Conservation (phyloP, 2,888 invertebrate species). For the Orthonychiurus folsomi region DNA sequence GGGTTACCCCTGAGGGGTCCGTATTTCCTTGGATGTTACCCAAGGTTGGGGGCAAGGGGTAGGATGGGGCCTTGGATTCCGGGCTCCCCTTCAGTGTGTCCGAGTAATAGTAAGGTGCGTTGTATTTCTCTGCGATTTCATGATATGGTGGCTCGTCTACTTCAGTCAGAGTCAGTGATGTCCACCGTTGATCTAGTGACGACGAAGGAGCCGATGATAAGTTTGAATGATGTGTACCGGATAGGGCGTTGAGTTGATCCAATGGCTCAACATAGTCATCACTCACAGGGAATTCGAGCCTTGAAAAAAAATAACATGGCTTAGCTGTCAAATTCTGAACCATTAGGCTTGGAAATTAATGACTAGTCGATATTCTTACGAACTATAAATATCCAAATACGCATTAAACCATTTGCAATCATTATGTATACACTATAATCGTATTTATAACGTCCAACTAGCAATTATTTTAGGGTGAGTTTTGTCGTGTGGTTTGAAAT, state of each 20-base stretch:
- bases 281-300: slow-evolving; percentile 49
- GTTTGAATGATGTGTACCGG: slow-evolving; percentile 15
- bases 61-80: slow-evolving; percentile 6
- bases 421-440: too few relatives aligned
- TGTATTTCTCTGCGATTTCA: slow-evolving; percentile 36
- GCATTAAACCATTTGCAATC: too few relatives aligned
- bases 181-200: slow-evolving; percentile 9
- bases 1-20: not conserved
- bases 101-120: slow-evolving; percentile 39
- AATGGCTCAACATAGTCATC: slow-evolving; percentile 80
- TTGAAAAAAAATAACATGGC: not conserved
- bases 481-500: too few relatives aligned
- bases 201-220: slow-evolving; percentile 14
- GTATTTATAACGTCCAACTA: too few relatives aligned
- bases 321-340: too few relatives aligned
- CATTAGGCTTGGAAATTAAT: too few relatives aligned
- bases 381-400: too few relatives aligned
- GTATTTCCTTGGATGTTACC: not conserved
- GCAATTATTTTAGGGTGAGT: too few relatives aligned
- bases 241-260: slow-evolving; percentile 47
- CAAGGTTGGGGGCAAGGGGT: not conserved
- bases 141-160: slow-evolving; percentile 31
- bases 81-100: slow-evolving; percentile 37
- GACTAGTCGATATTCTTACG: too few relatives aligned
- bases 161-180: slow-evolving; percentile 11